Percentiles rank a stretch among this genome's conserved stretches.
These are phyloP conservation scores for Noctuana brunneofusca DNA, from an alignment of 2,888 invertebrate species.

Conservation along the genomic window DNA sequence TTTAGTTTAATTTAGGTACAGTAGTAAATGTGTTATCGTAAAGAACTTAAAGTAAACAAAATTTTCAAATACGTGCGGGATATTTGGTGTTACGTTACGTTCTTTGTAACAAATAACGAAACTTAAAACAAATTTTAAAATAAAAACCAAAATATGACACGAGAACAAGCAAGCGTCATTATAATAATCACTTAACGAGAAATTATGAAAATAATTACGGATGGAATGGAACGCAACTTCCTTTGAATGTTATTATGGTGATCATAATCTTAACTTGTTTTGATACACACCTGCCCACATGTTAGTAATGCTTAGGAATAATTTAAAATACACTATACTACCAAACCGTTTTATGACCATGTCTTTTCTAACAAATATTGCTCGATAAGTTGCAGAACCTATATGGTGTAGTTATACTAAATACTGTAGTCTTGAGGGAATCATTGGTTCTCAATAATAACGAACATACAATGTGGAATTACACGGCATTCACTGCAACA, in stretches of 20 bases:
- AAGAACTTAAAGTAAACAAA: too few species aligned
- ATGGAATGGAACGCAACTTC: slow-evolving; percentile 7
- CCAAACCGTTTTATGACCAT: not conserved
- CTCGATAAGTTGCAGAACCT: not conserved
- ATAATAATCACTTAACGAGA: slow-evolving; percentile 10
- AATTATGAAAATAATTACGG: slow-evolving; percentile 11
- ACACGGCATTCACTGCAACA: slow-evolving; percentile 15
- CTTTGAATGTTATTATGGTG: slow-evolving; percentile 14
- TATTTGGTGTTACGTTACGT: too few species aligned
- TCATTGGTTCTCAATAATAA: not conserved
- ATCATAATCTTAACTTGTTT: slow-evolving; percentile 25
- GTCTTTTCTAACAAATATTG: not conserved
- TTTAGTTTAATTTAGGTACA: too few species aligned
- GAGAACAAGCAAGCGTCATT: not conserved
- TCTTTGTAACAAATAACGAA: too few species aligned
- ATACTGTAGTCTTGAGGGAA: not conserved
- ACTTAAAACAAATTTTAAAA: not conserved
- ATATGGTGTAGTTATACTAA: too few species aligned
- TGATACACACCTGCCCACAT: slow-evolving; percentile 21
- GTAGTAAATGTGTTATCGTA: too few species aligned
- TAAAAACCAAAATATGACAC: not conserved
- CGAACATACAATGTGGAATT: not conserved
- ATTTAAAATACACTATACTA: not conserved
- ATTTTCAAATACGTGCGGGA: too few species aligned
- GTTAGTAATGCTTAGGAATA: not conserved